Evolutionary conservation across 1,140 invertebrate genomes (phyloP).

Genomic region (Solenopsis invicta): DNA sequence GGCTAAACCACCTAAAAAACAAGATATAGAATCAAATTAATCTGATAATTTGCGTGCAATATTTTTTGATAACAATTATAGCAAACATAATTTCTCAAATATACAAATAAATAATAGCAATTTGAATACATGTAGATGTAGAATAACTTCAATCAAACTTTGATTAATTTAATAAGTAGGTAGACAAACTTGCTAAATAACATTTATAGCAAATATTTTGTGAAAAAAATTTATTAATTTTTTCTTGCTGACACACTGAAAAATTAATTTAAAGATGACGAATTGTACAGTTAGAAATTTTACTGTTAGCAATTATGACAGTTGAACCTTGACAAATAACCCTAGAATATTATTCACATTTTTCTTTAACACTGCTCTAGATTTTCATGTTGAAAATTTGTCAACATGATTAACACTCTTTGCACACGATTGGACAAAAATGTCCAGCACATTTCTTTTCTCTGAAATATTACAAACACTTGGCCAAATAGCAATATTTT

Average conservation of each 20-base stretch:
- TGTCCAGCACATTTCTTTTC: no score
- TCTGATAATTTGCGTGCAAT: conserved; percentile 22
- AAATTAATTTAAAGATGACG: neutral
- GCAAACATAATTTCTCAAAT: neutral
- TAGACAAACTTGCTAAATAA: neutral
- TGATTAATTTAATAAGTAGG: neutral
- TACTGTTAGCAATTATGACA: neutral
- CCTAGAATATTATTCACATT: no score
- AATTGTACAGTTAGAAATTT: neutral
- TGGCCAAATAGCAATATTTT: no score
- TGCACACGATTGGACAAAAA: no score
- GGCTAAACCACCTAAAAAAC: conserved; percentile 93
- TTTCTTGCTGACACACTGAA: neutral
- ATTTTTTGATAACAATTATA: neutral
- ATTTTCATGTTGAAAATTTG: no score
- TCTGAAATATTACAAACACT: no score
- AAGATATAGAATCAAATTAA: conserved; percentile 3
- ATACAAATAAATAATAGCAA: neutral
- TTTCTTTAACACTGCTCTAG: no score
- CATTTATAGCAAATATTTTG: neutral
- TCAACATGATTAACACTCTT: no score
- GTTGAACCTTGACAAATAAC: neutral
- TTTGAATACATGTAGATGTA: neutral
- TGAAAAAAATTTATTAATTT: neutral
- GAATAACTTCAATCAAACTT: neutral